A percentile compares a stretch with the other conserved stretches of the same genome.
Evolutionary conservation across 2,797 vertebrate species (phyloP).

Genomic region (Morus bassanus): DNA sequence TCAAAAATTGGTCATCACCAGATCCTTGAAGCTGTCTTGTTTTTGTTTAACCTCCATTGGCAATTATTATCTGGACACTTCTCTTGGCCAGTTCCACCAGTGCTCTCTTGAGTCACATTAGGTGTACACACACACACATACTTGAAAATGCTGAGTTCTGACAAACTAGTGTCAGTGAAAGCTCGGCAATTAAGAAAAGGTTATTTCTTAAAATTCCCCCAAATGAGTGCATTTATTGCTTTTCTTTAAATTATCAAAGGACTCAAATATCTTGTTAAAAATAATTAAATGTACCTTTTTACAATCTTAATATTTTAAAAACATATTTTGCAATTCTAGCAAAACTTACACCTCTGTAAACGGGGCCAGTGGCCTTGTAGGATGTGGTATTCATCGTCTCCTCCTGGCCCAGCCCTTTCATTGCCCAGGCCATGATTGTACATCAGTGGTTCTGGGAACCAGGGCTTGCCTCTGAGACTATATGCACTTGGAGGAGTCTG

Average conservation of each 20-base stretch:
- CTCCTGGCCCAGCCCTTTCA: neutral
- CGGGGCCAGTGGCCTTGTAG: neutral
- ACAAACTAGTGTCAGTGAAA: neutral
- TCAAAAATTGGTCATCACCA: neutral
- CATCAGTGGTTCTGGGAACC: neutral
- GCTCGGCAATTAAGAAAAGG: neutral
- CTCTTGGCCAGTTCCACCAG: neutral
- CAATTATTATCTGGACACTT: neutral
- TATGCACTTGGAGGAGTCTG: accelerated
- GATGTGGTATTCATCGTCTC: accelerated
- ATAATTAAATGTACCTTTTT: neutral
- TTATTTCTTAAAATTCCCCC: neutral
- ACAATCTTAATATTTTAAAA: neutral
- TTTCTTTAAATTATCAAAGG: neutral
- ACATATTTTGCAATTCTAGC: neutral
- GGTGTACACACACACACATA: too few species aligned
- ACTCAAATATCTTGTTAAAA: neutral
- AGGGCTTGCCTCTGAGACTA: neutral
- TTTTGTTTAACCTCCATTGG: neutral
- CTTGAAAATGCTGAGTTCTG: neutral
- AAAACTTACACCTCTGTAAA: neutral
- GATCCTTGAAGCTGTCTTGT: neutral
- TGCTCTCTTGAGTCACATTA: accelerated
- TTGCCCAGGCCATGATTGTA: neutral
- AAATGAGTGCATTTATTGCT: neutral